Conservation (phyloP, 2,888 invertebrate genomes). For the Phytoseiulus persimilis region DNA sequence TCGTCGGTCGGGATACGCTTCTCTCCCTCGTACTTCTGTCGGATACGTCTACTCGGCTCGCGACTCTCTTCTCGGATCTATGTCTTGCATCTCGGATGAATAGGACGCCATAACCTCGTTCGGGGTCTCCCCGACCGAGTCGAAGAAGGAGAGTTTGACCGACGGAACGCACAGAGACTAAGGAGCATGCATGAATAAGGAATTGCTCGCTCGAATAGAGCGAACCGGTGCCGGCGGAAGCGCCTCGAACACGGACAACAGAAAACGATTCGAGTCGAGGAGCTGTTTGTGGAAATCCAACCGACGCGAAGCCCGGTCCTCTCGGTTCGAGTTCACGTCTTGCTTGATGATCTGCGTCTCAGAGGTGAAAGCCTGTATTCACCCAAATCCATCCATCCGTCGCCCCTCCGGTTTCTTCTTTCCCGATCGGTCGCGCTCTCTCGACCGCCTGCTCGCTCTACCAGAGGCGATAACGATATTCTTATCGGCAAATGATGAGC, state of each 20-base stretch:
- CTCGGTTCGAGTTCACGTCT: neutral
- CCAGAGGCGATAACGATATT: neutral
- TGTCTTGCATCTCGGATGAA: neutral
- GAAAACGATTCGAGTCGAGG: neutral
- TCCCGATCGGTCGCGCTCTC: neutral
- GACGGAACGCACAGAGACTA: neutral
- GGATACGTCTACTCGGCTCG: neutral
- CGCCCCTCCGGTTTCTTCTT: neutral
- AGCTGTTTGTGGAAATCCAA: neutral
- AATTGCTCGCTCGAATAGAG: neutral
- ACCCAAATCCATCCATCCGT: neutral
- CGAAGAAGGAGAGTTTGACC: neutral
- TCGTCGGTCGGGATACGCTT: neutral
- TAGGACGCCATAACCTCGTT: neutral
- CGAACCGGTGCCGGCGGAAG: neutral
- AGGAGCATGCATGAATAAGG: neutral
- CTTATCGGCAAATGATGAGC: neutral
- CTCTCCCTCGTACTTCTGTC: neutral
- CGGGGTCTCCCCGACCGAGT: neutral
- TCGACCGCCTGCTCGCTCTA: neutral
- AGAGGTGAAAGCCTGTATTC: neutral
- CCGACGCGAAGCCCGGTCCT: too few relatives aligned
- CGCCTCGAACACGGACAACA: neutral
- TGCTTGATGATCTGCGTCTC: neutral
- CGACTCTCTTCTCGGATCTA: neutral